Conservation (phyloP, 1,140 invertebrate species). For the Sogatella furcifera region DNA sequence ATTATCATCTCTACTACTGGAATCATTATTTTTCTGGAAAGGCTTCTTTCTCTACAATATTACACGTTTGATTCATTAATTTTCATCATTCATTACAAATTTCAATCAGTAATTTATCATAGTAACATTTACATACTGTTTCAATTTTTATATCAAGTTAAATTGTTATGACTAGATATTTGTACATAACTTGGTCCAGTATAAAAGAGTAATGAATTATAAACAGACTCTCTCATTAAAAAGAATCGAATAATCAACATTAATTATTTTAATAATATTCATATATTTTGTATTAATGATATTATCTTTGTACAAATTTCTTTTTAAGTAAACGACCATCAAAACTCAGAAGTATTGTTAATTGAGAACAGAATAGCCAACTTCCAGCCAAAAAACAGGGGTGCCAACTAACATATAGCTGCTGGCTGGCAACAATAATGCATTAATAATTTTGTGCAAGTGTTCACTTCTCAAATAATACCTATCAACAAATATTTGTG, state of each 20-base stretch:
- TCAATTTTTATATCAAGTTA: background rate
- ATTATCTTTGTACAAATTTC: too few relatives aligned
- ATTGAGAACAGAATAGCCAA: too few relatives aligned
- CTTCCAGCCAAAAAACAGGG: too few relatives aligned
- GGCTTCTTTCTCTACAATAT: background rate
- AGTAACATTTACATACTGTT: background rate
- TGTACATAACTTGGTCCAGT: constrained; percentile 3
- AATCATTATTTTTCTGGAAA: background rate
- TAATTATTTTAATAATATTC: background rate
- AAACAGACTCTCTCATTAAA: background rate
- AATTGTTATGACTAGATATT: constrained; percentile 2
- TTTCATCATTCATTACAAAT: background rate
- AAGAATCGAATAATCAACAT: background rate
- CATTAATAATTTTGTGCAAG: too few relatives aligned
- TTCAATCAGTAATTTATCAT: background rate
- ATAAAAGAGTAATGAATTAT: constrained; percentile 1
- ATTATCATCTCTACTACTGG: background rate
- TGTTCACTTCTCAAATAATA: too few relatives aligned
- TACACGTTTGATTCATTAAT: background rate
- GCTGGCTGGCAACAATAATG: too few relatives aligned
- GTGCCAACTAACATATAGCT: too few relatives aligned
- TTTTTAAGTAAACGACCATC: too few relatives aligned
- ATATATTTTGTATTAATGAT: too few relatives aligned
- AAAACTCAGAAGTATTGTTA: too few relatives aligned
- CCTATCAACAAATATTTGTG: too few relatives aligned